Evolutionary conservation across 2,888 invertebrate species (phyloP), one percentile per base, ranked within the genome.

Genomic region (Apamea monoglypha): DNA sequence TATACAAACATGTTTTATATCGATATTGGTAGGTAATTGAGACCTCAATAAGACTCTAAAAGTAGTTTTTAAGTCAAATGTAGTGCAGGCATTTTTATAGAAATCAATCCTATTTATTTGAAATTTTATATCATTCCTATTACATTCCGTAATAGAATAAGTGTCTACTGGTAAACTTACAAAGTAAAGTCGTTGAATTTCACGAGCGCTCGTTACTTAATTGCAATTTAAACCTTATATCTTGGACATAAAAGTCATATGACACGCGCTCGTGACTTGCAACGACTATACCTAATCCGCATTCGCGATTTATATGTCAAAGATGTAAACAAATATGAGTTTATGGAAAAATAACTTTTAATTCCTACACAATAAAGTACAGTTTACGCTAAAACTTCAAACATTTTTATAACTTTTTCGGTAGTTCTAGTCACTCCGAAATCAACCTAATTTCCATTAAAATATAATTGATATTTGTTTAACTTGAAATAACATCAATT

Each of bases 21-120:
- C 69, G 32, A 69, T 73, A 61, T 68, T 53, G 36, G 14, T 73
- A 70, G 64, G 29, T 80, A 50, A 73, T 64, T 59, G 29, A 69
- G 61, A 85, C 77, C 56, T 78, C 56, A 83, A 69, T 61, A 78
- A 73, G 72, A 75, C 70, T 80, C 4, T 66, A 85, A 61, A 66
- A 25, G 32, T 84, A 75, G 68, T 56, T 83, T 64, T 53, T 85
- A 81, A 85, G 81, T 66, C 44, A 79, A 83, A 36, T 29, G 25
- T 72, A 64, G 53, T 47, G 32, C 61, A 66, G 53, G 5, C 1
- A 63, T 82, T 71, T 71, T 44, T 47, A 47, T 79, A 66, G 44
- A 50, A 68, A 79, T 59, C 61, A 70, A 70, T 74, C 25, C 36
- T 78, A 47, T 44, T 61, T 71, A 61, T 69, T 81, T 75, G 4